Evolutionary conservation across 2,113 vertebrate genomes (phyloP), one percentile per base, ranked within the genome.

Genomic region (Forbesichthys agassizii): DNA sequence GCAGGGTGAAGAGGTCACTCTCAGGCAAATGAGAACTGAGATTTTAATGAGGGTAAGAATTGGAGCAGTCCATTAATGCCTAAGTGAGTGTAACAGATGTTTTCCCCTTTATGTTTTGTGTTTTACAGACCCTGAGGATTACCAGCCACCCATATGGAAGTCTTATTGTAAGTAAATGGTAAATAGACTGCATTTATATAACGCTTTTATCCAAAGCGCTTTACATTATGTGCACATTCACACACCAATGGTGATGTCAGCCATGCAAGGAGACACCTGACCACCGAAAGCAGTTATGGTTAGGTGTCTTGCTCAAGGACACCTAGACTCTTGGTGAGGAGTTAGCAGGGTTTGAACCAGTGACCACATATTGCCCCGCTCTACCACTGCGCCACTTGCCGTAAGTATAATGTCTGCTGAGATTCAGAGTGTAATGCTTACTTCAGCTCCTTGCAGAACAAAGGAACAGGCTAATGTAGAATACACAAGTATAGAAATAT

Each of bases 131-230:
- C 95, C 95, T 81, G 96, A 99, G 92, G 98, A 99, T 83, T 98
- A 97, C 86, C 98, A 99, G 76, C 96, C 97, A 68, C 96, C 98
- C 54, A 96, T 99, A 95, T 99, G 98, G 98, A 99, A 99, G 93
- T 98, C 97, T 18, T 99, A 99, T 91, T 91, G 98, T 99, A 86
- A 99, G 98, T 99, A 76, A 27, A 27, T 27, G 27, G 27, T 27
- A 27, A 27, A 27, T 27, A 27, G 27, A 27, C 27, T 27, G 27
- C 27, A 27, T 3, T 27, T 27, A 27, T 27, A 27, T 27, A 27
- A 2, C 27, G 2, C 27, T 27, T 27, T 27, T 27, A 27, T 27
- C 27, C 27, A 2, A 27, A 27, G 27, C 27, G 27, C 27, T 27
- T 27, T 27, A 27, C 27, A 27, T 27, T 27, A 27, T 27, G 27